Conservation (phyloP, 2,797 vertebrate species). For the Adelosebastes latens region DNA sequence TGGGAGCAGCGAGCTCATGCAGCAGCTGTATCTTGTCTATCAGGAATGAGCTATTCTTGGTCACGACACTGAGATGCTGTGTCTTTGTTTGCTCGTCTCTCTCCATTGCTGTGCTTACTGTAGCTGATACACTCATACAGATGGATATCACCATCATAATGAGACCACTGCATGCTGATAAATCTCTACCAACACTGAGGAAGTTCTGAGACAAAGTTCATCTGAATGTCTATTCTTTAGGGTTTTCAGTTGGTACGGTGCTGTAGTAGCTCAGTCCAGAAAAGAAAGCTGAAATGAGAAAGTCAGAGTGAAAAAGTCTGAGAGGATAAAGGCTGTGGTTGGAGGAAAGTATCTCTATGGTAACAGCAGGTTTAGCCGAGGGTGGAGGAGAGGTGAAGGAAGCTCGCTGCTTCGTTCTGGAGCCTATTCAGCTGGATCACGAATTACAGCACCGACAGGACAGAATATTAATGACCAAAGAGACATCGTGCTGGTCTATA, state of each 20-base stretch:
- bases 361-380: conserved; percentile 76
- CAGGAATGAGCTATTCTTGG: conserved; percentile 61
- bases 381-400: conserved; percentile 62
- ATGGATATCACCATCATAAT: conserved; percentile 37
- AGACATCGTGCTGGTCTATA: not conserved
- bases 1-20: conserved; percentile 42
- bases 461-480: conserved; percentile 22
- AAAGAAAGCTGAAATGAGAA: conserved; percentile 32
- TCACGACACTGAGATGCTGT: conserved; percentile 78
- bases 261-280: not conserved
- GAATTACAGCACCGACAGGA: conserved; percentile 37
- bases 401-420: conserved; percentile 53
- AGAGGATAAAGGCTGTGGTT: conserved; percentile 65
- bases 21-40: conserved; percentile 62
- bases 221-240: not conserved
- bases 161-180: not conserved
- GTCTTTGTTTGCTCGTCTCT: conserved; percentile 64
- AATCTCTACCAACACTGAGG: not conserved
- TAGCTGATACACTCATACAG: conserved; percentile 52
- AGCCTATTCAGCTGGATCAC: conserved; percentile 51
- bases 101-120: conserved; percentile 46
- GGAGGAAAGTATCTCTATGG: conserved; percentile 83
- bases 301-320: conserved; percentile 58
- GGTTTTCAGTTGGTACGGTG: not conserved
- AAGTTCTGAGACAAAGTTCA: conserved; percentile 66